These are phyloP conservation scores for Argyra leucocephala DNA, from an alignment of 2,888 invertebrate species.

Conservation along the genomic window DNA sequence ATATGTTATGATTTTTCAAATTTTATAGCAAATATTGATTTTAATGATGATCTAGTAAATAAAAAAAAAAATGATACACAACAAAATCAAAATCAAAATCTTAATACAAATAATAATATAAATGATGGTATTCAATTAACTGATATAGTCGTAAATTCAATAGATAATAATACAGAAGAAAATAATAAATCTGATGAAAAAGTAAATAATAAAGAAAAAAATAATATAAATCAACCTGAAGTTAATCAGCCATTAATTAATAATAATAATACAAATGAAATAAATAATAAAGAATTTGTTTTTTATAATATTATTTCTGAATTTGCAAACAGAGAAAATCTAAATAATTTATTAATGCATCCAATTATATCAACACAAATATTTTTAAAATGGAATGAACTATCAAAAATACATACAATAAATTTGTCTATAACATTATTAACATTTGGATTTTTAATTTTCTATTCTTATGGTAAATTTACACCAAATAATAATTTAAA, in stretches of 20 bases:
- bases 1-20: neutral
- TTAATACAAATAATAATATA: too few relatives aligned
- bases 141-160: too few relatives aligned
- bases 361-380: neutral
- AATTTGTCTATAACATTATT: neutral
- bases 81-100: too few relatives aligned
- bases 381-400: neutral
- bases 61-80: neutral
- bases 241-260: neutral
- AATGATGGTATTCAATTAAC: too few relatives aligned
- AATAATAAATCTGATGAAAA: too few relatives aligned
- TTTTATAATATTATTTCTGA: neutral
- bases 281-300: neutral
- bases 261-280: neutral
- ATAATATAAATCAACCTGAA: neutral
- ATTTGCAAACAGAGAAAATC: neutral
- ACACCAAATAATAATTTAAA: too few relatives aligned
- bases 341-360: neutral
- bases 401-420: neutral
- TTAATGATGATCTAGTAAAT: neutral
- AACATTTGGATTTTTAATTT: neutral
- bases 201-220: too few relatives aligned
- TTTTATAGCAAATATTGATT: neutral
- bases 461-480: neutral
- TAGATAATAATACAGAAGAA: too few relatives aligned